Evolutionary conservation across 2,113 vertebrate genomes (phyloP).

Genomic region (Proteles cristata): DNA sequence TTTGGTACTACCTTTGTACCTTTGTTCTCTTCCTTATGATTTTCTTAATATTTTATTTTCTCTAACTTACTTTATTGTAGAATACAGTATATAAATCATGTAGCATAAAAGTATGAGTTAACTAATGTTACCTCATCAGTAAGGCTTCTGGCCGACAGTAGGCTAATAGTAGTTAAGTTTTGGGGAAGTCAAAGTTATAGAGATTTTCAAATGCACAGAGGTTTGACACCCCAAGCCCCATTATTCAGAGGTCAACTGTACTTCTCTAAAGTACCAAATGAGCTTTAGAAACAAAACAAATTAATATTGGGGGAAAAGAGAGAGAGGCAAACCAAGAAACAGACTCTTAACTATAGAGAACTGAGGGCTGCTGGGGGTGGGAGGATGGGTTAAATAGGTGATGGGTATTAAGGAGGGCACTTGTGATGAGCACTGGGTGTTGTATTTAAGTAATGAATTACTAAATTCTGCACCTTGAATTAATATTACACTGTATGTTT

Average conservation of each 20-base stretch:
- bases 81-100: background rate
- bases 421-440: background rate
- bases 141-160: background rate
- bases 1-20: background rate
- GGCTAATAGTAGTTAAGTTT: background rate
- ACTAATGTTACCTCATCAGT: background rate
- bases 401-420: background rate
- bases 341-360: background rate
- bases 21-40: background rate
- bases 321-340: background rate
- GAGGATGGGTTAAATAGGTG: background rate
- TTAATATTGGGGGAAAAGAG: background rate
- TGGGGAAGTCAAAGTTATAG: background rate
- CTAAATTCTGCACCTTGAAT: background rate
- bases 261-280: background rate
- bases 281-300: background rate
- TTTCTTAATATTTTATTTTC: background rate
- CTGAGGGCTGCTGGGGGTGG: background rate
- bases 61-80: background rate
- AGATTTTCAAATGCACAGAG: background rate
- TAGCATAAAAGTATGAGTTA: background rate
- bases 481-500: background rate
- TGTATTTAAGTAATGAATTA: background rate
- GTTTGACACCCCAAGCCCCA: background rate
- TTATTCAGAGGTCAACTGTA: background rate